Evolutionary conservation across 2,888 invertebrate species (phyloP), one percentile per base, ranked within the genome.

Genomic region (Apotomis turbidana): DNA sequence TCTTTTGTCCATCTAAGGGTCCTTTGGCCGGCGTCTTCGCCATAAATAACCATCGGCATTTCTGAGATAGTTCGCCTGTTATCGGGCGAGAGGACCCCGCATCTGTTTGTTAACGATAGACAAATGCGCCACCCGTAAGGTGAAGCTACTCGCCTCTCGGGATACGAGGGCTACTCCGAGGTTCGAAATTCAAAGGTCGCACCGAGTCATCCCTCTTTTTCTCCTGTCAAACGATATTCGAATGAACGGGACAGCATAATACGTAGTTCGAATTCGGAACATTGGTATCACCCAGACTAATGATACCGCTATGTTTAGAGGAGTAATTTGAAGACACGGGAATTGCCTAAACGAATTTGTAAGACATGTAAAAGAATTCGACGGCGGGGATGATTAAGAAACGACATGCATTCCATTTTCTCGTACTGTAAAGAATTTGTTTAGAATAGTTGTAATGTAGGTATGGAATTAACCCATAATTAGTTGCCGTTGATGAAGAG

Each of bases 21-120:
- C 81, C 81, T 82, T 83, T 86, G 83, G 83, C 80, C 82, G 85
- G 78, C 79, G 85, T 80, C 85, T 82, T 83, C 83, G 82, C 87
- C 87, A 90, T 93, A 90, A 93, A 93, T 91, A 88, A 91, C 89
- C 83, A 87, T 90, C 87, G 89, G 86, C 87, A 87, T 90, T 86
- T 87, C 86, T 86, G 74, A 87, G 91, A 91, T 90, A 89, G 84
- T 85, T 85, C 81, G 83, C 81, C 85, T 88, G 90, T 91, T 93
- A 92, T 92, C 93, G 85, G 80, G 76, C 74, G 74, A 73, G 72
- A 75, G 78, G 77, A 73, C 82, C 88, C 87, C 86, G 88, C 89
- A 91, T 91, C 92, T 90, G 90, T 91, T 90, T 89, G 89, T 88
- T 87, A 84, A 79, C 81, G 78, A 74, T 73, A 77, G 83, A 83